These are phyloP conservation scores for Triplophysa bombifrons DNA, from an alignment of 2,797 vertebrate genomes.

Conservation along the genomic window DNA sequence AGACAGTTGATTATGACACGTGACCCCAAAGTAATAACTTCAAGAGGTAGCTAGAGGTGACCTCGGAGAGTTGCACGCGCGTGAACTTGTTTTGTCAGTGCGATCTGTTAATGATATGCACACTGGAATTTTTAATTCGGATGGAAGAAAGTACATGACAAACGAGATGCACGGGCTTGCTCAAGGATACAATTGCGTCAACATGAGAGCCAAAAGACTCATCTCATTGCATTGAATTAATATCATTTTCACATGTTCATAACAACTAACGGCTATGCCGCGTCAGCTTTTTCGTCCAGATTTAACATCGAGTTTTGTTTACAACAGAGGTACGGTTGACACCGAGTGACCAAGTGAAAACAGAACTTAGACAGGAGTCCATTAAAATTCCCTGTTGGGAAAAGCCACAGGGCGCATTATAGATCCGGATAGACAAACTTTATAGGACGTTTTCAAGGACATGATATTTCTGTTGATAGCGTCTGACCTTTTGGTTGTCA, in stretches of 20 bases:
- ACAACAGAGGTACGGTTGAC: constrained; percentile 31
- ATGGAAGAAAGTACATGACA: constrained; percentile 60
- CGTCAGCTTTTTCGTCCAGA: constrained; percentile 32
- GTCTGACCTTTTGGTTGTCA: constrained; percentile 11
- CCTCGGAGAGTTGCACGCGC: constrained; percentile 68
- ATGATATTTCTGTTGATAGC: constrained; percentile 26
- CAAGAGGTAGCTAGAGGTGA: constrained; percentile 74
- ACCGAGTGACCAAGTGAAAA: constrained; percentile 27
- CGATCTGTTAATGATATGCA: constrained; percentile 68
- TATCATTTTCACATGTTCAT: constrained; percentile 56
- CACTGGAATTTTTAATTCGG: constrained; percentile 64
- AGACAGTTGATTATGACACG: constrained; percentile 66
- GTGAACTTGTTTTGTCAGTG: constrained; percentile 66
- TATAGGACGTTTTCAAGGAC: constrained; percentile 22
- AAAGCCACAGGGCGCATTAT: constrained; percentile 29
- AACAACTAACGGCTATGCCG: constrained; percentile 45
- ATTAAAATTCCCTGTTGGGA: constrained; percentile 21
- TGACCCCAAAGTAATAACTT: constrained; percentile 73
- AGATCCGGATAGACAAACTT: background rate
- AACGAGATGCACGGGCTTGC: constrained; percentile 61
- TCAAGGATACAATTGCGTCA: constrained; percentile 56
- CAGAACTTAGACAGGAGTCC: constrained; percentile 30
- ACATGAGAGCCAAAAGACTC: constrained; percentile 57
- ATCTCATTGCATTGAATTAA: constrained; percentile 66
- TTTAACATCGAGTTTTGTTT: constrained; percentile 30